These are phyloP conservation scores for Zeus faber DNA, from an alignment of 2,113 vertebrate species.

Conservation along the genomic window DNA sequence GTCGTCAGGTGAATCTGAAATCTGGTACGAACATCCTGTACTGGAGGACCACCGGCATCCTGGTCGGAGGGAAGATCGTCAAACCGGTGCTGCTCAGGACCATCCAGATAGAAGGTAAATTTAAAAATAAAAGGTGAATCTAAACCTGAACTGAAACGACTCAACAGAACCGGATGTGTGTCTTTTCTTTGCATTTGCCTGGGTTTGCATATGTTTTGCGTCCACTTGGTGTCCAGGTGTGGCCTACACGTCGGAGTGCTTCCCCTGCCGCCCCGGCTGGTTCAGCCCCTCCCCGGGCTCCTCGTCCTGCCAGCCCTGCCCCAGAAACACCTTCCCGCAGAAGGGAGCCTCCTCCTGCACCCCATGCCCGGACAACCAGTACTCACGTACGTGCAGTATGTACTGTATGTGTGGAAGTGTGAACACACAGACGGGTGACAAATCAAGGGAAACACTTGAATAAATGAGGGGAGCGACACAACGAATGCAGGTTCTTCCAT, in stretches of 20 bases:
- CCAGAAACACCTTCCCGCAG: slow-evolving; percentile 86
- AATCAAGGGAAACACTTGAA: too few relatives aligned
- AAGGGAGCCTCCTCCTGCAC: slow-evolving; percentile 85
- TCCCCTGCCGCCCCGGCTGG: slow-evolving; percentile 90
- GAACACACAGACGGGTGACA: too few relatives aligned
- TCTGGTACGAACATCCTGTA: slow-evolving; percentile 94
- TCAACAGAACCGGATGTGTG: not conserved
- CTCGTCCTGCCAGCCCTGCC: slow-evolving; percentile 85
- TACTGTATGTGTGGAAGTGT: too few relatives aligned
- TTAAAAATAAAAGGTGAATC: too few relatives aligned
- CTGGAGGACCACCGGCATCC: slow-evolving; percentile 95
- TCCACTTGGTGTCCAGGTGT: slow-evolving; percentile 77
- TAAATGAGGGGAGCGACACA: too few relatives aligned
- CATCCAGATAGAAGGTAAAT: slow-evolving; percentile 93
- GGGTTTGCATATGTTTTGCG: not conserved
- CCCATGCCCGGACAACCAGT: slow-evolving; percentile 81
- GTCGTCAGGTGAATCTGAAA: slow-evolving; percentile 84
- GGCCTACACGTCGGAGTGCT: slow-evolving; percentile 95
- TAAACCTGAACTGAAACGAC: too few relatives aligned
- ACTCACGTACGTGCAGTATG: slow-evolving; percentile 87
- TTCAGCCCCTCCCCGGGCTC: slow-evolving; percentile 85
- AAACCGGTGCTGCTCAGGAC: slow-evolving; percentile 94
- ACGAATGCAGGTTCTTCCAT: too few relatives aligned
- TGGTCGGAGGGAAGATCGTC: slow-evolving; percentile 87
- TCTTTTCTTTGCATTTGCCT: not conserved